Evolutionary conservation across 92 coral and sea anemone genomes (phyloP).

Genomic region (Porites divaricata): DNA sequence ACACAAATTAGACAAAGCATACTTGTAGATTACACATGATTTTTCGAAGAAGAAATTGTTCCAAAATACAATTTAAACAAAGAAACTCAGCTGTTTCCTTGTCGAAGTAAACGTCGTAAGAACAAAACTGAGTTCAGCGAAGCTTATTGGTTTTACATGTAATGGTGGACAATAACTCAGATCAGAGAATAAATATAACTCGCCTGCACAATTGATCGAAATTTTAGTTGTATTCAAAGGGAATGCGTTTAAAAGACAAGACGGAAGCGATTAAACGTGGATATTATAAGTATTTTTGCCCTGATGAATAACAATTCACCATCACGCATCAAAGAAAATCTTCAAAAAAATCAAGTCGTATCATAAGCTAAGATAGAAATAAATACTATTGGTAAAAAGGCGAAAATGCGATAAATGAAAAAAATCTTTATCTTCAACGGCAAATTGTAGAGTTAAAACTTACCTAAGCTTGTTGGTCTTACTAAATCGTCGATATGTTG

Average conservation of each 20-base stretch:
- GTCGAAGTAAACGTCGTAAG: neutral
- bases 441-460: slow-evolving; percentile 18
- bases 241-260: too few relatives aligned
- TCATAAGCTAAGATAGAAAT: too few relatives aligned
- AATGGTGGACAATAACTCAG: too few relatives aligned
- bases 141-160: too few relatives aligned
- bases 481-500: slow-evolving; percentile 94
- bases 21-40: neutral
- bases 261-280: too few relatives aligned
- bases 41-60: neutral
- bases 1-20: neutral
- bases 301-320: neutral
- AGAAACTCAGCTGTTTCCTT: neutral
- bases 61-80: neutral
- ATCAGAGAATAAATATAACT: too few relatives aligned
- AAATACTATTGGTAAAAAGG: too few relatives aligned
- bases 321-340: slow-evolving; percentile 7
- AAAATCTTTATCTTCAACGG: neutral
- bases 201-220: too few relatives aligned
- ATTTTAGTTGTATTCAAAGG: too few relatives aligned
- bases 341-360: slow-evolving; percentile 18
- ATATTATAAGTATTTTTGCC: too few relatives aligned
- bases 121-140: too few relatives aligned
- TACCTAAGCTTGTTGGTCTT: slow-evolving; percentile 96
- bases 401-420: neutral